Conservation (phyloP, 2,113 vertebrate species). For the Aegithalos caudatus region DNA sequence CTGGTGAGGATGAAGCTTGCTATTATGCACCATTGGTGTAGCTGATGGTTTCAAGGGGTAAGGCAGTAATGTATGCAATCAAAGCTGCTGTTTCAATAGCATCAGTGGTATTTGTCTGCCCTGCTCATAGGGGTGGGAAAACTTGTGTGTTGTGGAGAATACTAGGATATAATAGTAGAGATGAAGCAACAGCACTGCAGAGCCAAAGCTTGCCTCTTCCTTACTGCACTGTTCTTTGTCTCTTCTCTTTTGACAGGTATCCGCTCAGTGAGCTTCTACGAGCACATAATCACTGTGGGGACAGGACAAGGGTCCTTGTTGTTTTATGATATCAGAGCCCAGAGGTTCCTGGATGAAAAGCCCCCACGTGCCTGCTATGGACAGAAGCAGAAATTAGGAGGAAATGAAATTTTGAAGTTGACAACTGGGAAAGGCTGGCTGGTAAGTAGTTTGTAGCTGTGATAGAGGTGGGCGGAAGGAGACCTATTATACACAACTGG, state of each 20-base stretch:
- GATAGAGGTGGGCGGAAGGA: neutral
- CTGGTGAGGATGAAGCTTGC: neutral
- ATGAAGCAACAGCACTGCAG: neutral
- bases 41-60: neutral
- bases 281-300: slow-evolving; percentile 97
- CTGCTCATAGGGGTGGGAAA: neutral
- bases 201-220: neutral
- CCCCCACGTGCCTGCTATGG: slow-evolving; percentile 65
- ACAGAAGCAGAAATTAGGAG: slow-evolving; percentile 79
- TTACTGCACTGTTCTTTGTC: neutral
- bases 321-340: slow-evolving; percentile 95
- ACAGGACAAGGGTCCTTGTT: slow-evolving; percentile 94
- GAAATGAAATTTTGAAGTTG: slow-evolving; percentile 87
- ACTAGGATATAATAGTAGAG: neutral
- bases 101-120: neutral
- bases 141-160: neutral
- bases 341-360: slow-evolving; percentile 89
- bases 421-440: slow-evolving; percentile 96
- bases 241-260: slow-evolving; percentile 78
- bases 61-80: neutral
- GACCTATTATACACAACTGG: neutral
- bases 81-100: neutral
- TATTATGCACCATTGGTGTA: rapidly evolving
- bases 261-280: slow-evolving; percentile 97
- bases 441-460: slow-evolving; percentile 71